Evolutionary conservation across 2,888 invertebrate genomes (phyloP), one percentile per base, ranked within the genome.

Genomic region (Dugesia japonica): DNA sequence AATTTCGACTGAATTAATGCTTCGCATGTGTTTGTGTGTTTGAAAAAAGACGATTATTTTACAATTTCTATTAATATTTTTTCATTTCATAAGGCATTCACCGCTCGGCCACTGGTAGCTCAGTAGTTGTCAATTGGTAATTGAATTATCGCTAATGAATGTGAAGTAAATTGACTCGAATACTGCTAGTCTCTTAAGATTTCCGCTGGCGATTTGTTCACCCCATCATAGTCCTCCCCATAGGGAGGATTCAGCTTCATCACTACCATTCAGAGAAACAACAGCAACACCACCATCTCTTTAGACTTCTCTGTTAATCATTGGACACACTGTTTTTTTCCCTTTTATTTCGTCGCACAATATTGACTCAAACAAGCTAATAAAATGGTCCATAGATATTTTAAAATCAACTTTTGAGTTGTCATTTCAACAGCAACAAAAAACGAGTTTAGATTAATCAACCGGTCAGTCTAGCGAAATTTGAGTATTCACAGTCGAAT

Each of bases 161-260:
- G 56, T 1, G 56, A 56, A 56, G 56, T 56, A 56, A 56, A 56
- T 56, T 56, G 56, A 56, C 56, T 56, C 56, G 56, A 56, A 56
- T 56, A n/a, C 56, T 56, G 56, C 56, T 56, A 56, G 56, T 56
- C 56, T 56, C 56, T 56, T 56, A 56, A 56, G 56, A 56, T 56
- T 56, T 56, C 56, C 56, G 56, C 56, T 56, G 56, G 56, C 56
- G 56, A 56, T 56, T 56, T 56, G 56, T 56, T n/a, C 56, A 56
- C 56, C 56, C 56, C 56, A 56, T 38, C 38, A 38, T 38, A 38
- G 38, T 38, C 38, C 38, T 38, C 38, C 38, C 38, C 38, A 38
- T 56, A 20, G 56, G 56, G 56, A 56, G 56, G 56, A 56, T n/a
- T n/a, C 23, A 13, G 56, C 56, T 56, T 56, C 56, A 56, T 56